These are phyloP conservation scores for Triplophysa yarkandensis DNA, from an alignment of 2,797 vertebrate genomes.

Conservation along the genomic window DNA sequence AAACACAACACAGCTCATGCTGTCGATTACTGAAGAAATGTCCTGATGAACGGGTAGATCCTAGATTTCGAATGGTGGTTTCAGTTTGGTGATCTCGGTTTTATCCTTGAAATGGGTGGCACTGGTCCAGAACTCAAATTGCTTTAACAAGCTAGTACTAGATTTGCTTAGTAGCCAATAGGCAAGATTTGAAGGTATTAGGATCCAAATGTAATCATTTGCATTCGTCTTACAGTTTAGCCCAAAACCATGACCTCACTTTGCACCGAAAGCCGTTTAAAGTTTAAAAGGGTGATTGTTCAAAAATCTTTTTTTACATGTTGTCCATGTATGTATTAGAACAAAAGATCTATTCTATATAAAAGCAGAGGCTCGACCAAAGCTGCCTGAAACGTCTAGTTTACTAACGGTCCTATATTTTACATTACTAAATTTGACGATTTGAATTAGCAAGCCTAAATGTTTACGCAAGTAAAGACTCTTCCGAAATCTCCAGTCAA, in stretches of 20 bases:
- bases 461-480: no score
- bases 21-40: not conserved
- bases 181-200: not conserved
- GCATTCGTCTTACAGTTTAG: slow-evolving; percentile 27
- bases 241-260: slow-evolving; percentile 9
- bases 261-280: not conserved
- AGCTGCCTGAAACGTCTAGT: no score
- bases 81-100: not conserved
- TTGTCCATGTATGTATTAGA: no score
- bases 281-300: no score
- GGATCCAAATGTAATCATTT: not conserved
- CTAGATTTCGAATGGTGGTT: not conserved
- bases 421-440: no score
- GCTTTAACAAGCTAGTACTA: not conserved
- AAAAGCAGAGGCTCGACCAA: no score
- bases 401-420: no score
- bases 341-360: no score
- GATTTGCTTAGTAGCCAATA: not conserved
- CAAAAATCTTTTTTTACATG: no score
- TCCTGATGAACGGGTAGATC: not conserved
- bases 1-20: slow-evolving; percentile 15
- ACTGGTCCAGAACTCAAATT: not conserved
- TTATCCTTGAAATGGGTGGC: not conserved
- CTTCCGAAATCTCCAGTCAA: no score
- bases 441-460: no score